Evolutionary conservation across 2,113 vertebrate genomes (phyloP), one percentile per base, ranked within the genome.

Genomic region (Nothoprocta perdicaria): DNA sequence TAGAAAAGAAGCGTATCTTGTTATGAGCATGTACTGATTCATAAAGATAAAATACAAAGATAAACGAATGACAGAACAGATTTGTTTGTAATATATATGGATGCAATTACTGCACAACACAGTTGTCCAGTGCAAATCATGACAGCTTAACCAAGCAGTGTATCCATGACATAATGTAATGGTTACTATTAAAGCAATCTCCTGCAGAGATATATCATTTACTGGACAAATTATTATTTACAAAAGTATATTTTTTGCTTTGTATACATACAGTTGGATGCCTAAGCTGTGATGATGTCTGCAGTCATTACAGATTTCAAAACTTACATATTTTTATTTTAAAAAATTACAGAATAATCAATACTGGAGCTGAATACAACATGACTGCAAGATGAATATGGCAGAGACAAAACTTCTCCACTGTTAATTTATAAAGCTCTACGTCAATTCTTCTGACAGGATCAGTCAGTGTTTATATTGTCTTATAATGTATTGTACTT

Each of bases 71-170:
- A 65, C 80, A 92, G 24, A 93, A 89, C 10, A 83, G 61, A 69
- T 89, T 72, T 88, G 29, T 68, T 92, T 31, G 50, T 89, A 80
- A 91, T 77, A 93, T 93, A 93, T 35, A 38, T 48, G 31, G 61
- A 84, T 26, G 10, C 17, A 85, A 91, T 72, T 71, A 68, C 24
- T 88, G 19, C 9, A 84, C 68, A 91, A 48, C 19, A 48, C 5
- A 52, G 15, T 46, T 83, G 53, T 80, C 76, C 65, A 61, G 12
- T 57, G 43, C 50, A 18, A 83, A 82, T 27, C 53, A 55, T 9
- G 53, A 29, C 26, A 55, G 53, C 27, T 55, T 55, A 55, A 15
- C 53, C 27, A 55, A 55, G 53, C 53, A 55, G 53, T 55, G 53
- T 55, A 29, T 16, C 27, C 53, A 55, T 60, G 68, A 65, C 65